A percentile compares a stretch with the other conserved stretches of the same genome.
phyloP scores from a whole-genome alignment of 2,797 vertebrate species.

The Prunella strophiata region DNA sequence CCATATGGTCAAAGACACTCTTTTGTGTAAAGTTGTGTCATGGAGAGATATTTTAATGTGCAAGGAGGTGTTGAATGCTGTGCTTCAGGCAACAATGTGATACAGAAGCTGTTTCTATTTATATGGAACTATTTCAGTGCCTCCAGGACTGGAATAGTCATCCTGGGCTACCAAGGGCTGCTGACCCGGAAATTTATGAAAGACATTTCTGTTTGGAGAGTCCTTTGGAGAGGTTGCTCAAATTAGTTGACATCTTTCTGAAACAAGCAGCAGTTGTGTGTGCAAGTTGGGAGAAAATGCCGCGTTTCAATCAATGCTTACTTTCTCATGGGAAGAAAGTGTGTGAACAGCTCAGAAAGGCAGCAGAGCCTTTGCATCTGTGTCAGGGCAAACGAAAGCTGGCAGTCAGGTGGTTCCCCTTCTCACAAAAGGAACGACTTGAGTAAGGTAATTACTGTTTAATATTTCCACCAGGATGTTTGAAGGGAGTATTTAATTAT shows the following conservation, averaged over 20 bases:
- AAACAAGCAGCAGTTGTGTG: slow-evolving; percentile 82
- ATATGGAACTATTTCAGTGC: slow-evolving; percentile 81
- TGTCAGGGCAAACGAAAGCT: slow-evolving; percentile 55
- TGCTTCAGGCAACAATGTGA: slow-evolving; percentile 72
- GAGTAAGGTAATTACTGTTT: slow-evolving; percentile 74
- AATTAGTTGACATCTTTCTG: slow-evolving; percentile 74
- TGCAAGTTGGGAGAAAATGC: slow-evolving; percentile 67
- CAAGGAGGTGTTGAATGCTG: slow-evolving; percentile 66
- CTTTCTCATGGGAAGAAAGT: slow-evolving; percentile 82
- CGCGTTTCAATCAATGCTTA: slow-evolving; percentile 67
- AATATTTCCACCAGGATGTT: slow-evolving; percentile 77
- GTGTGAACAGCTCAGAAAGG: slow-evolving; percentile 59
- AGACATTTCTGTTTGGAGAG: slow-evolving; percentile 87
- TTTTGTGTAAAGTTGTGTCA: slow-evolving; percentile 61
- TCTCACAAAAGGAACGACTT: slow-evolving; percentile 62
- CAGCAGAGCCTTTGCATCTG: slow-evolving; percentile 54
- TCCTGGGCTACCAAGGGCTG: slow-evolving; percentile 78
- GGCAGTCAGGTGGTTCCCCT: slow-evolving; percentile 59
- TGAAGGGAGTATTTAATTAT: slow-evolving; percentile 71
- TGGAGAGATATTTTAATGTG: slow-evolving; percentile 63
- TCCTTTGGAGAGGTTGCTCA: slow-evolving; percentile 77
- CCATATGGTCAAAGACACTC: slow-evolving; percentile 47
- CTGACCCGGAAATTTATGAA: slow-evolving; percentile 90
- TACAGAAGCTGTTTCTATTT: slow-evolving; percentile 82
- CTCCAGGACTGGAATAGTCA: slow-evolving; percentile 80